These are phyloP conservation scores for Motacilla alba DNA, from an alignment of 2,113 vertebrate species.

Conservation along the genomic window DNA sequence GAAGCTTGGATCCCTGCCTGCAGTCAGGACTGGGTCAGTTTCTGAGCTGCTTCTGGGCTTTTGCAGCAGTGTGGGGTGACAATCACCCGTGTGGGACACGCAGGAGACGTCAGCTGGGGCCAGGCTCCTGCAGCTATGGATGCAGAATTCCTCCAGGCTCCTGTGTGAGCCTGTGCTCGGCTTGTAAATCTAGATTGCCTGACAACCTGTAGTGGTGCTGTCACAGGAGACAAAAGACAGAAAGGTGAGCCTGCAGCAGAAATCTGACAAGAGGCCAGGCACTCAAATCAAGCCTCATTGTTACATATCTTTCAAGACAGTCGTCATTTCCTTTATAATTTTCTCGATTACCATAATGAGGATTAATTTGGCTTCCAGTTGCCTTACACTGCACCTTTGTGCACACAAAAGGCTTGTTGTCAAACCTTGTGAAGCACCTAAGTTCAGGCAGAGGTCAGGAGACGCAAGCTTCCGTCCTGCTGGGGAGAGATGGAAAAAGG, in stretches of 20 bases:
- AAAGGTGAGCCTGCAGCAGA: background rate
- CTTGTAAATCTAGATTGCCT: slow-evolving; percentile 19
- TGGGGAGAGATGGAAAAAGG: background rate
- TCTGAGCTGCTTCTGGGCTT: background rate
- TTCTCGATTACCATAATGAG: slow-evolving; percentile 44
- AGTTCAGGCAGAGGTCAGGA: slow-evolving; percentile 59
- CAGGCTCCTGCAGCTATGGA: background rate
- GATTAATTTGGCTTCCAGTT: slow-evolving; percentile 56
- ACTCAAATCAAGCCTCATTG: background rate
- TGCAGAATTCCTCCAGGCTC: background rate
- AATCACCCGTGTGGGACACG: accelerated
- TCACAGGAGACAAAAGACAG: background rate
- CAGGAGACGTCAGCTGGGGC: background rate
- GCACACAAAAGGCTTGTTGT: slow-evolving; percentile 30
- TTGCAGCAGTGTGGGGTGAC: background rate
- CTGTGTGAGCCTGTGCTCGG: background rate
- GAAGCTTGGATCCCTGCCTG: background rate
- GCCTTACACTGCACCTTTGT: slow-evolving; percentile 9
- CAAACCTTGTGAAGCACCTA: slow-evolving; percentile 10
- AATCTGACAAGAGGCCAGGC: background rate
- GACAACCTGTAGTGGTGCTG: background rate
- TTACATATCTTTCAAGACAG: slow-evolving; percentile 48
- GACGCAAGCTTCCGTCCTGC: background rate
- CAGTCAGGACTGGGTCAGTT: background rate
- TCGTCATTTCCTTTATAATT: slow-evolving; percentile 47